Base-by-base conservation (phyloP, 2,888 invertebrate species). In the Sialis lutaria region DNA sequence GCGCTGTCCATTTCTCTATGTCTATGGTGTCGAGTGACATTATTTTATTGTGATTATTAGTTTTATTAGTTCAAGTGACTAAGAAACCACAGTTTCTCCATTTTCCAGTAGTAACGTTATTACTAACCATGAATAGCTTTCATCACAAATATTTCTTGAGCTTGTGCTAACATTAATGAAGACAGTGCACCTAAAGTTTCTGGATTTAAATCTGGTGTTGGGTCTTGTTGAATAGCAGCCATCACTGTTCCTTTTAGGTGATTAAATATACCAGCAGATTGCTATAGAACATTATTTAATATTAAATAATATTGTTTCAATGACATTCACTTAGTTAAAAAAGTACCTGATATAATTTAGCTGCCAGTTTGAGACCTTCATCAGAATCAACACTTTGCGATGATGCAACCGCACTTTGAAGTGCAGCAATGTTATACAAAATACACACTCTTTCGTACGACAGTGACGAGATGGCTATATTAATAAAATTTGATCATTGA, bases 111-210 rank as follows among this genome's bases (percentile, higher is more conserved):
- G n/a, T n/a, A n/a, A n/a, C n/a, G n/a, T n/a, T n/a, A n/a, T 44
- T 31, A 30, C 55, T 60, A 60, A 80, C 82, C 87, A 59, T 80
- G 76, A 53, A 88, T 84, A 45, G 96, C 95, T 70, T 99, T 99
- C 60, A 84, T 78, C 43, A 91, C 90, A 64, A 97, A 89, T 53
- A 92, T 85, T 69, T 98, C 98, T 68, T 99, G 98, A 6, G 93
- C 97, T 68, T 99, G 97, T 10, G 98, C 96, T 42, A 97, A 69
- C 93, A 96, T 95, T 44, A 99, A 68, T 43, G 83, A 74, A 46
- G 85, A 74, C 30, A 99, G 71, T 34, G 93, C 90, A 49, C 77
- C 75, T 46, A 98, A 73, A 22, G 92, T 86, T 58, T 98, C 97
- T 5, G 93, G 89, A 63, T 80, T 80, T 55, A 98, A 75, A 70